Base-by-base conservation (phyloP, 2,888 invertebrate species). In the Ornithoptera alexandrae region DNA sequence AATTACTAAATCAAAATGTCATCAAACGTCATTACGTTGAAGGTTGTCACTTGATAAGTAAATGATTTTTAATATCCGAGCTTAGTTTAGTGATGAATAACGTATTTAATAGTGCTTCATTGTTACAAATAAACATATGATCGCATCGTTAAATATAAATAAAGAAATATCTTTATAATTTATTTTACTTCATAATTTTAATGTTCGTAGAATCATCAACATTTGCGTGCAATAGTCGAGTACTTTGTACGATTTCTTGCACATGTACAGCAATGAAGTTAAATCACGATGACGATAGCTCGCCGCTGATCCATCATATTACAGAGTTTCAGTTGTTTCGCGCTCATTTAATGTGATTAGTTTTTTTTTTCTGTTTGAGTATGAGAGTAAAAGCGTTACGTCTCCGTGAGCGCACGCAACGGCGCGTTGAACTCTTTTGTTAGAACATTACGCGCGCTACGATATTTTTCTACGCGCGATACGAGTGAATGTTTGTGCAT, bases 381-480 rank as follows among this genome's bases (percentile, higher is more conserved):
- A n/a, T 63, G 66, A 67, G 70, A 70, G 70, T 70, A 70, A 67
- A 67, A 70, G 70, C 64, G 68, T 64, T 24, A 24, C 63, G 63
- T 59, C 18, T 57, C 22, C 12, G 22, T 64, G 56, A 46, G 30
- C 65, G 22, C 70, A 66, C 66, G 70, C 66, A 66, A 67, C 59
- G 42, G 67, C 67, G 70, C 70, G 70, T 70, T 70, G 66, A 67
- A 70, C 70, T 70, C 70, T 70, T 67, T 63, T 56, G 65, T 70
- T 53, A 36, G 63, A 53, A 56, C 70, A 60, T 62, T 65, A 69
- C 65, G 61, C 61, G 57, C 67, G 65, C 46, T 59, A 58, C 30
- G 24, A 46, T 64, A 22, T 64, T 57, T 70, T 67, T 67, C 30
- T 66, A 46, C 46, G 63, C 58, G 36, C 30, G 30, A 42, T 36